Evolutionary conservation across 2,113 vertebrate species (phyloP).

Genomic region (Xenopus borealis): DNA sequence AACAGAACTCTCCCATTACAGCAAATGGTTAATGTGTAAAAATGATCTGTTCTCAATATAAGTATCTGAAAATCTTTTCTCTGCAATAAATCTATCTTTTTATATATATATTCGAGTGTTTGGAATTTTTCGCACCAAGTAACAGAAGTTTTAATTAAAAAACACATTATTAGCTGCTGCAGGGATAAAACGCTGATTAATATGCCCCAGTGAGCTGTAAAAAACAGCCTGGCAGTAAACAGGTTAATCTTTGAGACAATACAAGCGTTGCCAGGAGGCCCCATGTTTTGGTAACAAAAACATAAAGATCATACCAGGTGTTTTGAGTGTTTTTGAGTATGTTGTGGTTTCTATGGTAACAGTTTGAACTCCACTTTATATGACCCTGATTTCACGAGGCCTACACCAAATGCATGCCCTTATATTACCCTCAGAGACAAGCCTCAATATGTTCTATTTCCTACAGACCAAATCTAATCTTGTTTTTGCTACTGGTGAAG

Average conservation of each 20-base stretch:
- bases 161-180: too few species aligned
- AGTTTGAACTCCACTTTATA: constrained; percentile 19
- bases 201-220: too few species aligned
- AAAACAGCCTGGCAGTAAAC: neutral
- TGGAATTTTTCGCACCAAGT: neutral
- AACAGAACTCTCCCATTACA: neutral
- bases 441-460: neutral
- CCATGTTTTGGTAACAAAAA: constrained; percentile 43
- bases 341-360: constrained; percentile 32
- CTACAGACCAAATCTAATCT: neutral
- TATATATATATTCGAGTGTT: constrained; percentile 12
- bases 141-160: too few species aligned
- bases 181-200: too few species aligned
- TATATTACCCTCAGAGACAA: constrained; percentile 1
- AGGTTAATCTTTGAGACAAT: constrained; percentile 22
- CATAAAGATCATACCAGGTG: constrained; percentile 43
- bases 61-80: constrained; percentile 6
- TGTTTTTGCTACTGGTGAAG: too few species aligned
- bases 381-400: constrained; percentile 32
- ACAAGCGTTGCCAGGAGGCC: constrained; percentile 30
- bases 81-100: constrained; percentile 38
- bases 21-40: neutral
- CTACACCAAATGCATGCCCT: constrained; percentile 11
- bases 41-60: neutral
- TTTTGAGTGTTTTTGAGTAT: constrained; percentile 40